Conservation (phyloP, 2,113 vertebrate genomes). For the Mobula birostris region DNA sequence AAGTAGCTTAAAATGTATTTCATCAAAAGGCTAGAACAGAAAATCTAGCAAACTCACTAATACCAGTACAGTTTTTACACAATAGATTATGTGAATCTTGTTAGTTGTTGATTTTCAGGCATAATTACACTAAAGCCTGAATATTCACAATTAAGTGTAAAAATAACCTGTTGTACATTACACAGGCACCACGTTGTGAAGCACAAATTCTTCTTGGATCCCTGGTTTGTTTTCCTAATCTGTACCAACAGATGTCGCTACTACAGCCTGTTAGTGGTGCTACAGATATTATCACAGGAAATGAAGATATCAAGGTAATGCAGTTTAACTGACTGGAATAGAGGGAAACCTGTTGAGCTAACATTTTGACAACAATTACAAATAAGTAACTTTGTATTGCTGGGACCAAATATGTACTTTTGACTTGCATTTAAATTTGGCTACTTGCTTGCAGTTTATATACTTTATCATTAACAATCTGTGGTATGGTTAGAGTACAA, state of each 20-base stretch:
- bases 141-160: background rate
- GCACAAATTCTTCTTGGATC: constrained; percentile 89
- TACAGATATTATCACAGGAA: constrained; percentile 53
- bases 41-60: constrained; percentile 45
- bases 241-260: constrained; percentile 73
- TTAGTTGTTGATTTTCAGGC: constrained; percentile 37
- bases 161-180: constrained; percentile 1
- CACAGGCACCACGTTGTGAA: constrained; percentile 78
- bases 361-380: background rate
- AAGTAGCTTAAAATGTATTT: constrained; percentile 50
- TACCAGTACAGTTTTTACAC: constrained; percentile 38
- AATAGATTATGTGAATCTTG: constrained; percentile 42
- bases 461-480: too few species aligned
- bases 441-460: background rate
- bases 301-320: constrained; percentile 79
- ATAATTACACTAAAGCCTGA: background rate
- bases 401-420: background rate
- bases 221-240: constrained; percentile 90
- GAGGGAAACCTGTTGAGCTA: constrained; percentile 1
- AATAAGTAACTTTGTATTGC: background rate
- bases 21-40: constrained; percentile 53
- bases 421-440: background rate
- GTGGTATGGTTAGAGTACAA: background rate
- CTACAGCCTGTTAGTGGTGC: constrained; percentile 58
- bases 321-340: constrained; percentile 26